Conservation (phyloP, 2,113 vertebrate species). For the Gopherus evgoodei region DNA sequence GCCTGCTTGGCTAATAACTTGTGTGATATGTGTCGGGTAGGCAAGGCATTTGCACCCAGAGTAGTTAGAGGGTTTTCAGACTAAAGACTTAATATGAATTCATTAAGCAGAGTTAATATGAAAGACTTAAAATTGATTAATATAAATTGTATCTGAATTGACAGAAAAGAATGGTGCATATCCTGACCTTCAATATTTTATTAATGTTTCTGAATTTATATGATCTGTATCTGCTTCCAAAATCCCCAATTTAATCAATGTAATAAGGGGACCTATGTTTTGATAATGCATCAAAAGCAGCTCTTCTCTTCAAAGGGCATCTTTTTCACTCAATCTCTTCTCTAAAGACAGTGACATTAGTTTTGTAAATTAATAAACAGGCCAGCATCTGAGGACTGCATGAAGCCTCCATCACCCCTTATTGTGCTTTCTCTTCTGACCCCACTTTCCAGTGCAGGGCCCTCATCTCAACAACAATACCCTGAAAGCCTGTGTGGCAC, state of each 20-base stretch:
- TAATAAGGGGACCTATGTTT: conserved; percentile 56
- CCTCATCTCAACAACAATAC: conserved; percentile 80
- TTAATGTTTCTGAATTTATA: conserved; percentile 67
- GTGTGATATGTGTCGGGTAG: conserved; percentile 47
- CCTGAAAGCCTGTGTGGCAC: conserved; percentile 84
- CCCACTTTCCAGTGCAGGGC: conserved; percentile 79
- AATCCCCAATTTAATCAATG: conserved; percentile 45
- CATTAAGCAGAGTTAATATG: not conserved
- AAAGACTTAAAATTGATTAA: conserved; percentile 48
- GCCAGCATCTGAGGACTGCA: conserved; percentile 74
- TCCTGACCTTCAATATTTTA: conserved; percentile 63
- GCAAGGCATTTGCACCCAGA: conserved; percentile 43
- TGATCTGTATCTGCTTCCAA: conserved; percentile 65
- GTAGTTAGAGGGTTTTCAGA: conserved; percentile 42
- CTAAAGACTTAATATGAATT: conserved; percentile 35
- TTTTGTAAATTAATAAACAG: conserved; percentile 80
- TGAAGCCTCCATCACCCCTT: conserved; percentile 74
- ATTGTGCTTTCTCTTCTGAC: conserved; percentile 81
- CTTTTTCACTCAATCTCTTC: conserved; percentile 72
- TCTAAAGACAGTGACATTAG: conserved; percentile 73
- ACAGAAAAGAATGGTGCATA: conserved; percentile 37
- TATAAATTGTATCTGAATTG: conserved; percentile 61
- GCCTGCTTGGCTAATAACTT: conserved; percentile 26
- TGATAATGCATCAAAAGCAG: conserved; percentile 64
- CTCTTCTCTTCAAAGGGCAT: conserved; percentile 66